Percentiles rank a stretch among this genome's conserved stretches.
phyloP scores from a whole-genome alignment of 2,113 vertebrate genomes.

The Hiodon tergisus region DNA sequence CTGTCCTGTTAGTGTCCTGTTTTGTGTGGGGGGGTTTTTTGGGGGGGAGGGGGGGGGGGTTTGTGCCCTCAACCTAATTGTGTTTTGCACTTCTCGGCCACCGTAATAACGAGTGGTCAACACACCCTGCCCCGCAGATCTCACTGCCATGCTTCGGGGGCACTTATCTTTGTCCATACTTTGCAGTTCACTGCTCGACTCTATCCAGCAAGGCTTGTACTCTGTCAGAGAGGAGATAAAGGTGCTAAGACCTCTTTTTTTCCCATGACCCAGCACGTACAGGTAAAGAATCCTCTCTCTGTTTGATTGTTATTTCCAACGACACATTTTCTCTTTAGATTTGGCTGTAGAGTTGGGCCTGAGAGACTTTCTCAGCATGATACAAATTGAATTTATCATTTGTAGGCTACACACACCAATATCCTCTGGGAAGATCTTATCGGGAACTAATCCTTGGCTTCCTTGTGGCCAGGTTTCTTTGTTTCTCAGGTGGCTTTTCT shows the following conservation, averaged over 20 bases:
- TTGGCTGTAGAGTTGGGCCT: slow-evolving; percentile 26
- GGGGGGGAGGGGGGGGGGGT: too few species aligned
- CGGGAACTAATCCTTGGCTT: slow-evolving; percentile 23
- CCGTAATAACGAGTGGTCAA: neutral
- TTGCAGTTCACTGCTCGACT: neutral
- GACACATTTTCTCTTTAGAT: slow-evolving; percentile 29
- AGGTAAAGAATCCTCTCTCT: slow-evolving; percentile 20
- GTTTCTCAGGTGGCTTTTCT: slow-evolving; percentile 9
- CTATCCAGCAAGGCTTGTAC: neutral
- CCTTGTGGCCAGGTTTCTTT: slow-evolving; percentile 13
- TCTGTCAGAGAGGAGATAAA: slow-evolving; percentile 2
- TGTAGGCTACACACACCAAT: slow-evolving; percentile 26
- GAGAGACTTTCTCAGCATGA: slow-evolving; percentile 24
- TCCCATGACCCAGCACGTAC: slow-evolving; percentile 19
- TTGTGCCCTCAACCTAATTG: too few species aligned
- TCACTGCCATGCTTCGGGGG: neutral
- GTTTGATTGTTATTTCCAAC: slow-evolving; percentile 31
- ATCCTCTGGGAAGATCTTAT: slow-evolving; percentile 27
- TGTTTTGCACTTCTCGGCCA: too few species aligned
- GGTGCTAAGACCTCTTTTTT: slow-evolving; percentile 18
- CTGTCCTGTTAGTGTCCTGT: too few species aligned
- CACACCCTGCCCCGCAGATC: too few species aligned
- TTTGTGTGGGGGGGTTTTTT: too few species aligned
- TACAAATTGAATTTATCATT: slow-evolving; percentile 34
- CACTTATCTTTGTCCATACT: neutral